Evolutionary conservation across 2,888 invertebrate genomes (phyloP).

Genomic region (Carterocephalus palaemon): DNA sequence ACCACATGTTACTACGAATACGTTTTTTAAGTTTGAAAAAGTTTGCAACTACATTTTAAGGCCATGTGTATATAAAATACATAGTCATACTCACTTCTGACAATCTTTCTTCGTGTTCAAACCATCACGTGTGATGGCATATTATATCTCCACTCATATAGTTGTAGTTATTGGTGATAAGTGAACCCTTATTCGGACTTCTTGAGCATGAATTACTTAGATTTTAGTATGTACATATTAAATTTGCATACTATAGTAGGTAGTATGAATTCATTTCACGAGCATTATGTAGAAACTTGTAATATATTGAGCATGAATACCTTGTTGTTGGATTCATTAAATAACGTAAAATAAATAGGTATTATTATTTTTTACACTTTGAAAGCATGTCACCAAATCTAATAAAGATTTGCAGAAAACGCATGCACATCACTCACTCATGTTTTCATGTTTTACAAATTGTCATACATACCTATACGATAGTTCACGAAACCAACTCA

Average conservation of each 20-base stretch:
- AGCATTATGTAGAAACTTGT: neutral
- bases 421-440: neutral
- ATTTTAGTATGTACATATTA: neutral
- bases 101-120: slow-evolving; percentile 9
- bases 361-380: no score
- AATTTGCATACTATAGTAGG: no score
- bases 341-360: no score
- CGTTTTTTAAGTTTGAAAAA: no score
- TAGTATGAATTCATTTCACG: neutral
- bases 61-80: slow-evolving; percentile 18
- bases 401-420: neutral
- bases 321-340: no score
- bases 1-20: no score
- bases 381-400: slow-evolving; percentile 2
- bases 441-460: neutral
- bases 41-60: slow-evolving; percentile 13
- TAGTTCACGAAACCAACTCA: slow-evolving; percentile 1
- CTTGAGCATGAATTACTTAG: slow-evolving; percentile 20
- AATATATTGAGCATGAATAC: slow-evolving; percentile 1
- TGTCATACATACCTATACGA: neutral
- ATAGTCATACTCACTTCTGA: slow-evolving; percentile 14
- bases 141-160: slow-evolving; percentile 8
- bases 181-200: neutral
- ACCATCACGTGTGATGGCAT: slow-evolving; percentile 14
- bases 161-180: slow-evolving; percentile 6